Conservation (phyloP, 37 sponge, comb jelly and placozoan genomes). For the Eunapius fragilis region DNA sequence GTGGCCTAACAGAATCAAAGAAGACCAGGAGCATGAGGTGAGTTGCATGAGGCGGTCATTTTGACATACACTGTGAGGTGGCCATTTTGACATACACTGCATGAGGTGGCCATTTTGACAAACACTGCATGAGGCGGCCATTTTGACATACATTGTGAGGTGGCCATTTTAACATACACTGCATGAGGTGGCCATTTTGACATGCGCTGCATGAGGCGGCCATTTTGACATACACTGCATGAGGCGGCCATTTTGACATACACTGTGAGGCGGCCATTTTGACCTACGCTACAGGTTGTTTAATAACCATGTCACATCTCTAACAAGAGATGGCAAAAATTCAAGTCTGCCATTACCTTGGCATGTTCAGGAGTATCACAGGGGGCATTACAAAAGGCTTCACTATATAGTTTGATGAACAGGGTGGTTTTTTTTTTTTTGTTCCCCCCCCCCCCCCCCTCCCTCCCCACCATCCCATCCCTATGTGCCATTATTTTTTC, state of each 20-base stretch:
- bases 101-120: background rate
- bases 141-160: background rate
- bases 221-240: background rate
- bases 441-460: conserved; percentile 4
- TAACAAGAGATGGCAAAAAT: too few relatives aligned
- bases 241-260: background rate
- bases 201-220: background rate
- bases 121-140: background rate
- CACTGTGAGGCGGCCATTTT: too few relatives aligned
- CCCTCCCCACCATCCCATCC: background rate
- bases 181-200: background rate
- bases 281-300: background rate
- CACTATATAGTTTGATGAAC: too few relatives aligned
- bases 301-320: too few relatives aligned
- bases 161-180: background rate
- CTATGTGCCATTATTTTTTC: background rate
- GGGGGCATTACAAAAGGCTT: too few relatives aligned
- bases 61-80: background rate
- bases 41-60: background rate
- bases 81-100: background rate
- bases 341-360: too few relatives aligned
- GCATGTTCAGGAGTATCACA: too few relatives aligned
- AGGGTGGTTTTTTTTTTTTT: background rate
- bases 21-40: background rate
- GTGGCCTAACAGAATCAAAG: background rate